Conservation (phyloP, 2,113 vertebrate species). For the Calypte anna region DNA sequence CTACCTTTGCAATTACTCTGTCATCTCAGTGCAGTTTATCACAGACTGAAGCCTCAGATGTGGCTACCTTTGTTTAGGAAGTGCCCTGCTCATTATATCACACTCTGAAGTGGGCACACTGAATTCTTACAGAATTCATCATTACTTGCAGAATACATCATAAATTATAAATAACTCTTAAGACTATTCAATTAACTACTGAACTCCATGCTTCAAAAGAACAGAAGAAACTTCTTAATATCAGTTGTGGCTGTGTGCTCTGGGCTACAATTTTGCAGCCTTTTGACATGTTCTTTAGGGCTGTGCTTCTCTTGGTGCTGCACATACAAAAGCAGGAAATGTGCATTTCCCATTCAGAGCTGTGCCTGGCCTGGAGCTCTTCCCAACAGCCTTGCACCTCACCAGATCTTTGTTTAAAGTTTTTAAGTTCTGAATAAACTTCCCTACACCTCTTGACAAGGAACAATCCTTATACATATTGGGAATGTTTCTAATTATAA, state of each 20-base stretch:
- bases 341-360: neutral
- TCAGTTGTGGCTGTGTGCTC: neutral
- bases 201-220: neutral
- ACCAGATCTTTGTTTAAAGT: neutral
- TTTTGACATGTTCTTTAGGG: neutral
- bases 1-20: neutral
- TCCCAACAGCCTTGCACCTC: neutral
- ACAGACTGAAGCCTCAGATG: neutral
- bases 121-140: too few species aligned
- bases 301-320: rapidly evolving
- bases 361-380: neutral
- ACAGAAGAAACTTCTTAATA: neutral
- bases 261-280: neutral
- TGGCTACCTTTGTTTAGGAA: too few species aligned
- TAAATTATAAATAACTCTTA: neutral
- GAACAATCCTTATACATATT: too few species aligned
- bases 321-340: conserved; percentile 2
- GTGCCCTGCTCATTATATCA: too few species aligned
- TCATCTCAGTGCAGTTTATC: neutral
- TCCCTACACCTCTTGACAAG: neutral
- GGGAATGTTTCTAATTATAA: neutral
- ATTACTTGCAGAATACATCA: neutral
- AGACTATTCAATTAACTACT: neutral
- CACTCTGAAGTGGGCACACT: too few species aligned
- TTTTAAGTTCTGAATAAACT: neutral